phyloP scores from a whole-genome alignment of 2,797 vertebrate species.

The Oreochromis grahami region DNA sequence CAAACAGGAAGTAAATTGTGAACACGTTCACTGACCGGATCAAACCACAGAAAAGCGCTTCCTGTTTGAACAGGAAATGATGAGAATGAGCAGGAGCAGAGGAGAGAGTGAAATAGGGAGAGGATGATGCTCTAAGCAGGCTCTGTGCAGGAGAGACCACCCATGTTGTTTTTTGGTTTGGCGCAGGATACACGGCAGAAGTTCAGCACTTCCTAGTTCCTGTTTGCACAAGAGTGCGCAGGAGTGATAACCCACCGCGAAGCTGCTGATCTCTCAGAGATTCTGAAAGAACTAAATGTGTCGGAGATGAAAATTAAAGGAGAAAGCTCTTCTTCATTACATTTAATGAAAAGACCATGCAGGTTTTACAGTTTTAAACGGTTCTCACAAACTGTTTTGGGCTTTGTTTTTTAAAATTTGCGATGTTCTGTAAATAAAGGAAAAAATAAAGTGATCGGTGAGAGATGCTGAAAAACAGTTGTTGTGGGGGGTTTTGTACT shows the following conservation, averaged over 20 bases:
- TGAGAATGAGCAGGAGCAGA: slow-evolving; percentile 22
- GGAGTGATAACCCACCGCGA: neutral
- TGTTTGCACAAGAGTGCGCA: slow-evolving; percentile 44
- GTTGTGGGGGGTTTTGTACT: neutral
- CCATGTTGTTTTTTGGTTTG: neutral
- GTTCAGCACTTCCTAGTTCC: slow-evolving; percentile 48
- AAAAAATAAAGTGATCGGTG: neutral
- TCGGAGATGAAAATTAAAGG: neutral
- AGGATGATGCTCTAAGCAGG: neutral
- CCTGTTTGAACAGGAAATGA: slow-evolving; percentile 58
- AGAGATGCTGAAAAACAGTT: neutral
- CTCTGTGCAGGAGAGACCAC: neutral
- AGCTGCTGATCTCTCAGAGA: neutral
- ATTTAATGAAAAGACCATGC: neutral
- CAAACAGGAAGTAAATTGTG: slow-evolving; percentile 49
- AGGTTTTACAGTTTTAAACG: neutral
- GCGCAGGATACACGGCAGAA: slow-evolving; percentile 28
- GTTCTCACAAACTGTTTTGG: neutral
- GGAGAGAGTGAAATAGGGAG: neutral
- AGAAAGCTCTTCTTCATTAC: neutral
- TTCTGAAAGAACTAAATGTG: neutral
- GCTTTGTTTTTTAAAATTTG: neutral
- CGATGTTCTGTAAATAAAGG: neutral
- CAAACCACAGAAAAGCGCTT: slow-evolving; percentile 34
- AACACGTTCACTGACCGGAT: slow-evolving; percentile 26